Evolutionary conservation across 2,888 invertebrate species (phyloP).

Genomic region (Drosophila helvetica): DNA sequence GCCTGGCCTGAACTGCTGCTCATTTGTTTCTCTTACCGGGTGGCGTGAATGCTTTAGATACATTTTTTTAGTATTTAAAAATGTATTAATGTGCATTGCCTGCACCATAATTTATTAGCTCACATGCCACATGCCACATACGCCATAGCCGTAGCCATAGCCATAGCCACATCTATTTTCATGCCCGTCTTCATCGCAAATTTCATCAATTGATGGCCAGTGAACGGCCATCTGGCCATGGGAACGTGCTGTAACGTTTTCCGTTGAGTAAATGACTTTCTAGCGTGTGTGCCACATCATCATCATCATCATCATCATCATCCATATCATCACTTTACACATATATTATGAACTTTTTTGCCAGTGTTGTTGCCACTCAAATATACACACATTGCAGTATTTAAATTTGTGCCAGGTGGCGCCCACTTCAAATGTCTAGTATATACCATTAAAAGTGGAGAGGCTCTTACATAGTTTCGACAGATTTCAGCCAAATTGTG

Average conservation of each 20-base stretch:
- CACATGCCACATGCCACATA: constrained; percentile 17
- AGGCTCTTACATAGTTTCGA: neutral
- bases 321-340: no score
- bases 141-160: no score
- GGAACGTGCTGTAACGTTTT: constrained; percentile 47
- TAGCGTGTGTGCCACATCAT: constrained; percentile 49
- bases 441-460: no score
- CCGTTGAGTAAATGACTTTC: constrained; percentile 59
- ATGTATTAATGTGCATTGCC: constrained; percentile 65
- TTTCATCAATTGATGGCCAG: constrained; percentile 54
- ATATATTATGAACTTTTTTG: neutral
- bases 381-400: constrained; percentile 14
- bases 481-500: neutral
- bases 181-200: neutral
- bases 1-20: constrained; percentile 8
- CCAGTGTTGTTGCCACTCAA: constrained; percentile 34
- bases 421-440: constrained; percentile 37
- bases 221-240: constrained; percentile 61
- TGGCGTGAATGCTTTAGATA: no score
- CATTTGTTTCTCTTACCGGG: constrained; percentile 23
- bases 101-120: neutral
- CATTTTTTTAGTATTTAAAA: constrained; percentile 64
- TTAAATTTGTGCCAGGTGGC: constrained; percentile 54
- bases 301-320: constrained; percentile 2
- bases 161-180: constrained; percentile 15